These are phyloP conservation scores for Drosophila orosa DNA, from an alignment of 1,140 invertebrate species.

Conservation along the genomic window DNA sequence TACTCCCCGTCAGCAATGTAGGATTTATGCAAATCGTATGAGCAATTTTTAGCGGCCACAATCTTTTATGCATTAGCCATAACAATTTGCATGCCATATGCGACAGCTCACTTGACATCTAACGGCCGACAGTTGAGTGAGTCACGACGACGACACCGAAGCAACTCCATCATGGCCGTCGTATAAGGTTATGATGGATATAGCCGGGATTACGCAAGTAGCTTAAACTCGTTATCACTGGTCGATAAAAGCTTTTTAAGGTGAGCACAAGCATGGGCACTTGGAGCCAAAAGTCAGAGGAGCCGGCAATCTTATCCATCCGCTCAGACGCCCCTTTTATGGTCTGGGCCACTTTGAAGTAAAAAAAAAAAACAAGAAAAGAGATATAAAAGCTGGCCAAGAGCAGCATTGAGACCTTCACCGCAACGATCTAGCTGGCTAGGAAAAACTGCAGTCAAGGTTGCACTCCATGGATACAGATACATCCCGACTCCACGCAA, in stretches of 20 bases:
- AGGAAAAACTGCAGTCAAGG: slow-evolving; percentile 39
- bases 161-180: slow-evolving; percentile 48
- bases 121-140: slow-evolving; percentile 55
- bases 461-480: slow-evolving; percentile 18
- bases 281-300: slow-evolving; percentile 27
- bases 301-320: slow-evolving; percentile 63
- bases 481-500: slow-evolving; percentile 42
- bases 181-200: slow-evolving; percentile 33
- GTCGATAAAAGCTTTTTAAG: slow-evolving; percentile 63
- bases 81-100: slow-evolving; percentile 63
- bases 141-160: slow-evolving; percentile 16
- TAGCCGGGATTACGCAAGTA: slow-evolving; percentile 60
- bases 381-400: slow-evolving; percentile 16
- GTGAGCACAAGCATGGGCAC: slow-evolving; percentile 15
- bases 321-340: slow-evolving; percentile 59
- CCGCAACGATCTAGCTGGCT: slow-evolving; percentile 13
- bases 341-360: slow-evolving; percentile 29
- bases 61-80: slow-evolving; percentile 41
- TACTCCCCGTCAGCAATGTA: slow-evolving; percentile 17
- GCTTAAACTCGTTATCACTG: slow-evolving; percentile 56
- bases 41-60: slow-evolving; percentile 42
- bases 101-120: slow-evolving; percentile 26
- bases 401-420: slow-evolving; percentile 33
- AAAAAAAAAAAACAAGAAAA: not conserved
- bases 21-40: slow-evolving; percentile 49